Percentiles rank a stretch among this genome's conserved stretches.
These are phyloP conservation scores for Mongoloraphidia duomilia DNA, from an alignment of 2,888 invertebrate genomes.

Conservation along the genomic window DNA sequence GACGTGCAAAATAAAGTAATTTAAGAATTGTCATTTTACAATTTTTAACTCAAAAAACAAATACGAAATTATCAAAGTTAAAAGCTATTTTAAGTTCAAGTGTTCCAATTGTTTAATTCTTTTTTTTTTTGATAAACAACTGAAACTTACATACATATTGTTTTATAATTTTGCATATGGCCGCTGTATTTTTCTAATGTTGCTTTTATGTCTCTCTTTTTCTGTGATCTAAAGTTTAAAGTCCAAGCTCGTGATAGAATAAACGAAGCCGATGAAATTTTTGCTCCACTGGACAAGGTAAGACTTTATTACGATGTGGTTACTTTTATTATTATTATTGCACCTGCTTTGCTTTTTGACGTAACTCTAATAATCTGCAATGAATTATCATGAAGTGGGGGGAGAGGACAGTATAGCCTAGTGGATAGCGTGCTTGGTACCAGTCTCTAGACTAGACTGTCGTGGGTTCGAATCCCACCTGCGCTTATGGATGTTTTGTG, in stretches of 20 bases:
- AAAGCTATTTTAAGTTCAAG: neutral
- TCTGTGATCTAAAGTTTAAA: slow-evolving; percentile 32
- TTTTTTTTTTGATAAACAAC: slow-evolving; percentile 6
- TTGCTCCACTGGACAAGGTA: slow-evolving; percentile 72
- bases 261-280: slow-evolving; percentile 60
- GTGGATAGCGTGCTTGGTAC: no score
- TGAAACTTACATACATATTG: neutral
- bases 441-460: no score
- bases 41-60: neutral
- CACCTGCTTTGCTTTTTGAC: no score
- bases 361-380: no score
- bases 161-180: slow-evolving; percentile 1
- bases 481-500: no score
- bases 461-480: no score
- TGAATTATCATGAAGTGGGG: no score
- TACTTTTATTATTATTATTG: no score
- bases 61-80: neutral
- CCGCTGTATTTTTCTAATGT: slow-evolving; percentile 8
- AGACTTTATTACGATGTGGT: no score
- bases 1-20: no score
- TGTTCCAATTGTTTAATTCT: slow-evolving; percentile 3
- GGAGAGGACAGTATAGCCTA: no score
- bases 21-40: neutral
- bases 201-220: slow-evolving; percentile 17
- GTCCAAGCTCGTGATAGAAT: slow-evolving; percentile 42